Conservation (phyloP, 1,140 invertebrate species). For the Matsumurasca onukii region DNA sequence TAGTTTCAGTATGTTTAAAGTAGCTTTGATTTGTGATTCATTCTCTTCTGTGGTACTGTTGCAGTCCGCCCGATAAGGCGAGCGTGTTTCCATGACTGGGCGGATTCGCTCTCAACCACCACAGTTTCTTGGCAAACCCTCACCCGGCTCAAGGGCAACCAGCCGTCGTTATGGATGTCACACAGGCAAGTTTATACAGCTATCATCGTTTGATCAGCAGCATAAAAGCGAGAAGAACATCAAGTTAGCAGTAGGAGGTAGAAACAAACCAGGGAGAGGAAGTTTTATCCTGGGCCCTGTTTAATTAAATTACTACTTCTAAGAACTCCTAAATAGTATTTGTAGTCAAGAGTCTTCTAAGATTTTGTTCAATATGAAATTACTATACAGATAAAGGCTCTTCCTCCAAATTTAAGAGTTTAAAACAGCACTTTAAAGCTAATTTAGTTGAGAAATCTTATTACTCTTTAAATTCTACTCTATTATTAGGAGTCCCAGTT, state of each 20-base stretch:
- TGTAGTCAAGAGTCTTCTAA: background rate
- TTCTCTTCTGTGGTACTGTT: slow-evolving; percentile 3
- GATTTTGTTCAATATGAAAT: no score
- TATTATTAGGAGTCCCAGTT: no score
- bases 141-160: slow-evolving; percentile 51
- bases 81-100: slow-evolving; percentile 48
- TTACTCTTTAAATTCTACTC: no score
- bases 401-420: no score
- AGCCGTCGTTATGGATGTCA: slow-evolving; percentile 56
- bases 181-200: slow-evolving; percentile 52
- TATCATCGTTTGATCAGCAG: no score
- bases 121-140: slow-evolving; percentile 49
- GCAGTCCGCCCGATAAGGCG: slow-evolving; percentile 51
- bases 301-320: background rate
- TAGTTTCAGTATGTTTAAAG: background rate
- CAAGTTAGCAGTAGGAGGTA: background rate
- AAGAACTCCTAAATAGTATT: background rate
- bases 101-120: slow-evolving; percentile 41
- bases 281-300: background rate
- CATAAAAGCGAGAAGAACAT: background rate
- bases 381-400: no score
- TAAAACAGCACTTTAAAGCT: no score
- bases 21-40: background rate
- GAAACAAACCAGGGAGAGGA: background rate
- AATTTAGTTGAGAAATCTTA: no score